These are phyloP conservation scores for Uromys caudimaculatus DNA, from an alignment of 2,797 vertebrate species.

Conservation along the genomic window DNA sequence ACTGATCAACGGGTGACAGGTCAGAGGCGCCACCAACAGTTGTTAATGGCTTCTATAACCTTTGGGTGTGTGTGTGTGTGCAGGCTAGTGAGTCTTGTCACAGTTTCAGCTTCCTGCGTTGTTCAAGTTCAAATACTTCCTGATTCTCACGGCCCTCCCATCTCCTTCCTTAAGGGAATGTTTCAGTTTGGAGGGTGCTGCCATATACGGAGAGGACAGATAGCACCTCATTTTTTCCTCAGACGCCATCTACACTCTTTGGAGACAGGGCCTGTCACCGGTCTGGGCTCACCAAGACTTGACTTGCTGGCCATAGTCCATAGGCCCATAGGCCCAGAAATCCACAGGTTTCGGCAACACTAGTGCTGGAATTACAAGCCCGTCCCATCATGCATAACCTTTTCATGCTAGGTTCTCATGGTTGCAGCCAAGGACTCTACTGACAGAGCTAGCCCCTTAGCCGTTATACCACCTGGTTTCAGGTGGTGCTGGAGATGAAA, in stretches of 20 bases:
- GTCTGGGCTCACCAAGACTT: neutral
- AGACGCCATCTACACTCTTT: neutral
- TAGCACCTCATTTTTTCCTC: neutral
- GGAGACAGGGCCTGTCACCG: neutral
- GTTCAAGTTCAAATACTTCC: neutral
- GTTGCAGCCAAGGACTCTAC: neutral
- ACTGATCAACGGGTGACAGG: neutral
- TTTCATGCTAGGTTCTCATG: neutral
- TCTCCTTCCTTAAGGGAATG: neutral
- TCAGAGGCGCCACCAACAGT: neutral
- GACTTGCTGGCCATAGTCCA: neutral
- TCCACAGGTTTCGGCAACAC: neutral
- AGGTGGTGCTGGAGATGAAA: neutral
- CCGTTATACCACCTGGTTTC: neutral
- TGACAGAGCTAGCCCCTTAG: neutral
- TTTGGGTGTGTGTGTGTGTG: neutral
- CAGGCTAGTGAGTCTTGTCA: neutral
- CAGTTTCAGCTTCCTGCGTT: neutral
- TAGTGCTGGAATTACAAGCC: neutral
- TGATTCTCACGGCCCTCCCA: neutral
- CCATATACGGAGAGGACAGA: neutral
- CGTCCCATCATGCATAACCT: neutral
- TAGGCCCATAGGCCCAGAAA: neutral
- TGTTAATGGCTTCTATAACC: neutral
- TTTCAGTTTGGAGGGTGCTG: neutral